Base-by-base conservation (phyloP, 2,113 vertebrate species). In the Deroptyus accipitrinus region DNA sequence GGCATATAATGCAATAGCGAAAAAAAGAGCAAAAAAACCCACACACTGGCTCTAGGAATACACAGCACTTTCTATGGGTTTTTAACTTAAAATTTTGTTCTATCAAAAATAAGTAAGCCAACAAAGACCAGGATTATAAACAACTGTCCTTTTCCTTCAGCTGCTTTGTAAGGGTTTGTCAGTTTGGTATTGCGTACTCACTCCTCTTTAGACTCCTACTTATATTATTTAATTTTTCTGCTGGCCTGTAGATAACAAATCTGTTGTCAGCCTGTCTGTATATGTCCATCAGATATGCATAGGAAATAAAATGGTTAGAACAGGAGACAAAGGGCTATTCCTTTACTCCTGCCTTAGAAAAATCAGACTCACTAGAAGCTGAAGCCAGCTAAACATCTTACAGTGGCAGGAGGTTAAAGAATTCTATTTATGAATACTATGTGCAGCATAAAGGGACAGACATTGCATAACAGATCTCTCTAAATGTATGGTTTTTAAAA, bases 211-310 rank as follows among this genome's bases (percentile, higher is more conserved):
- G 70, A 82, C 52, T 93, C 69, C 91, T 73, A 87, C 49, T 63
- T 68, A 11, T 83, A 95, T 92, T 88, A 92, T 97, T 97, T 96
- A 97, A 96, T 97, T 97, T 97, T 97, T 97, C 93, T 95, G 82
- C 69, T 88, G 64, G 79, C 75, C 61, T 92, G 84, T 42, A 96
- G 63, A 86, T 91, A 97, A 96, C 87, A 92, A 94, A 97, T 95
- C 66, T 97, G 88, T 94, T 95, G 77, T 81, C 88, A 94, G 63
- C 62, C 69, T 96, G 81, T 87, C 91, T 96, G 59, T 91, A 35
- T 35, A 83, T 39, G 85, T 96, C 96, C 94, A 88, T 94, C 44
- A 88, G 67, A 97, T 94, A 94, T 70, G 84, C 74, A 96, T 44
- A 81, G 92, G 39, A 91, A 95, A 96, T 90, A 83, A 86, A 97